A percentile compares a stretch with the other conserved stretches of the same genome.
Conservation (phyloP, 2,797 vertebrate species). For the Catostomus latipinnis region DNA sequence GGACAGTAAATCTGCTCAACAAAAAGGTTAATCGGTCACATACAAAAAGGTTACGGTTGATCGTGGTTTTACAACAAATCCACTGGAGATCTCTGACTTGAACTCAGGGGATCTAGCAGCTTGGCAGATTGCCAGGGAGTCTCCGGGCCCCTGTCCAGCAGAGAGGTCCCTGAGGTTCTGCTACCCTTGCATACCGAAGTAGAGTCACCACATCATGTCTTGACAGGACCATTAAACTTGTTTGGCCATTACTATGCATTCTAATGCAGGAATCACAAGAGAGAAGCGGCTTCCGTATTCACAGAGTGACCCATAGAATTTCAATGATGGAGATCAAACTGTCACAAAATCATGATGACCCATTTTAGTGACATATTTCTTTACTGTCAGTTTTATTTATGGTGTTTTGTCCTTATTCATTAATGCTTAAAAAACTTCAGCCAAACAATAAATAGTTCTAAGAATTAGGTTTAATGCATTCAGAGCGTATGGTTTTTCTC, state of each 20-base stretch:
- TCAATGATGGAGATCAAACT: conserved; percentile 1
- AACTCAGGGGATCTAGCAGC: conserved; percentile 21
- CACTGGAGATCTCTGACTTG: conserved; percentile 18
- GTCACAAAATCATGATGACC: background rate
- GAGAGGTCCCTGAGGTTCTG: conserved; percentile 1
- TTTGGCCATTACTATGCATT: conserved; percentile 5
- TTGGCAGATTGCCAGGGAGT: conserved; percentile 32
- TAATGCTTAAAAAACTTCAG: conserved; percentile 10
- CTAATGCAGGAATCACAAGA: conserved; percentile 3
- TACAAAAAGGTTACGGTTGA: conserved; percentile 61
- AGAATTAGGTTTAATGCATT: conserved; percentile 27
- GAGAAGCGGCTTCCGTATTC: conserved; percentile 7
- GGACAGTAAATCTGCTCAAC: conserved; percentile 60
- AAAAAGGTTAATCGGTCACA: conserved; percentile 54
- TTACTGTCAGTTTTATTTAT: conserved; percentile 33
- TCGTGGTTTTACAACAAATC: conserved; percentile 45
- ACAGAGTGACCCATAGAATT: conserved; percentile 3
- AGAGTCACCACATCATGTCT: conserved; percentile 2
- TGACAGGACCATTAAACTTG: conserved; percentile 14
- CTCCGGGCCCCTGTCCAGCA: conserved; percentile 3
- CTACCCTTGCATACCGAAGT: background rate
- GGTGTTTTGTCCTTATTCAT: conserved; percentile 13
- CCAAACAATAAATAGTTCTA: conserved; percentile 32
- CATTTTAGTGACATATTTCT: conserved; percentile 11
- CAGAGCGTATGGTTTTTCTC: conserved; percentile 17